Percentiles rank a stretch among this genome's conserved stretches.
Evolutionary conservation across 2,888 invertebrate species (phyloP).

Genomic region (Dicranocentrus wangi): DNA sequence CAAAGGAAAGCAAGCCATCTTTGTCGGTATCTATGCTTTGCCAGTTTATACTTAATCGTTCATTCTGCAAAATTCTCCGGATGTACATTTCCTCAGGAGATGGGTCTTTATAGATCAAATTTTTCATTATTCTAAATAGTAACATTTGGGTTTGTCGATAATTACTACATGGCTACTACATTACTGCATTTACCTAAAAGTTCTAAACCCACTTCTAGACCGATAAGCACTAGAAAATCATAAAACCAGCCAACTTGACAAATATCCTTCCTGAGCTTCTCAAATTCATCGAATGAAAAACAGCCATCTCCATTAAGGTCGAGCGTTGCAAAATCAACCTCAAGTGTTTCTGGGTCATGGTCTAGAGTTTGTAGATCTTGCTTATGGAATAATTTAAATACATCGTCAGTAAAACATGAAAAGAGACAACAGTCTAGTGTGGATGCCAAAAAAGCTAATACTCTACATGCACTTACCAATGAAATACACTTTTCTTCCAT

Average conservation of each 20-base stretch:
- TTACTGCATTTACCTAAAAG: no score
- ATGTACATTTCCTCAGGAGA: constrained; percentile 45
- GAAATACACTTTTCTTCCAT: constrained; percentile 41
- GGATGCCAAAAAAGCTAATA: not conserved
- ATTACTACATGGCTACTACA: no score
- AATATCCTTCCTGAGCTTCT: not conserved
- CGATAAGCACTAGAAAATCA: not conserved
- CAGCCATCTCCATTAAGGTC: constrained; percentile 36
- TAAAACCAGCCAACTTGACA: constrained; percentile 30
- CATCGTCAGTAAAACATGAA: no score
- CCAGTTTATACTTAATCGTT: constrained; percentile 17
- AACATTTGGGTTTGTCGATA: no score
- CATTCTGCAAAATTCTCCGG: constrained; percentile 21
- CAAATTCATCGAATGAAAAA: constrained; percentile 33
- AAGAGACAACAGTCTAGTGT: no score
- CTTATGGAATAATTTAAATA: constrained; percentile 30
- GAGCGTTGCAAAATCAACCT: not conserved
- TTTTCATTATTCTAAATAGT: not conserved
- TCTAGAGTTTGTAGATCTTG: constrained; percentile 34
- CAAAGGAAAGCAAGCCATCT: constrained; percentile 28
- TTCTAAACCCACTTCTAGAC: not conserved
- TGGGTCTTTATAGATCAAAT: constrained; percentile 18
- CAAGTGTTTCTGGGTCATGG: constrained; percentile 15
- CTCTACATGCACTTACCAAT: constrained; percentile 3
- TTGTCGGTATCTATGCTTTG: constrained; percentile 14